Percentiles rank a stretch among this genome's conserved stretches.
Conservation (phyloP, 2,888 invertebrate genomes). For the Mythimna ferrago region DNA sequence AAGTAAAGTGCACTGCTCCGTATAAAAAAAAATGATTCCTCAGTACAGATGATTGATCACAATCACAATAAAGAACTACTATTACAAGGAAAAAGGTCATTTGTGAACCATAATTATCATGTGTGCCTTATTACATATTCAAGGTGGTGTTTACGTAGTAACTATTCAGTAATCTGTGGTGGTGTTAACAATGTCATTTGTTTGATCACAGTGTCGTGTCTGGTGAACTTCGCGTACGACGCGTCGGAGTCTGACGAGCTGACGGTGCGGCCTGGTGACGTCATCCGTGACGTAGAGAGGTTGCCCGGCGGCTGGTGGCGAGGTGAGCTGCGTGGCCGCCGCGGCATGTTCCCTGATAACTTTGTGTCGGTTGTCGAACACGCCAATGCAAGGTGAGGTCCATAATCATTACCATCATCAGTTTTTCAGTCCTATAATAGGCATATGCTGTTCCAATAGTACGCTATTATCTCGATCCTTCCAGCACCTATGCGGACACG, state of each 20-base stretch:
- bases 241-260: constrained; percentile 97
- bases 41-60: neutral
- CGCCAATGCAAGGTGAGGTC: constrained; percentile 81
- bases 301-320: constrained; percentile 97
- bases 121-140: constrained; percentile 55
- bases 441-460: neutral
- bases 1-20: neutral
- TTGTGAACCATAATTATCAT: constrained; percentile 46
- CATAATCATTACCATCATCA: too few species aligned
- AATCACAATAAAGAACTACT: constrained; percentile 1
- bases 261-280: constrained; percentile 95
- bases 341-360: constrained; percentile 98
- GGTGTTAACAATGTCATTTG: constrained; percentile 35
- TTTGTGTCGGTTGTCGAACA: constrained; percentile 94
- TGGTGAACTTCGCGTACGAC: constrained; percentile 96
- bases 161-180: too few species aligned
- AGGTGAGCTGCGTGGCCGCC: constrained; percentile 95
- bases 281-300: constrained; percentile 94
- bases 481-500: too few species aligned
- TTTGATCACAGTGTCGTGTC: constrained; percentile 92
- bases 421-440: too few species aligned
- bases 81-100: constrained; percentile 28
- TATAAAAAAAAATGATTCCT: constrained; percentile 7
- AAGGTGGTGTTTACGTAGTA: too few species aligned
- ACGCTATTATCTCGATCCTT: neutral